These are phyloP conservation scores for Drosophila busckii DNA, from an alignment of 1,140 invertebrate genomes.

Conservation along the genomic window DNA sequence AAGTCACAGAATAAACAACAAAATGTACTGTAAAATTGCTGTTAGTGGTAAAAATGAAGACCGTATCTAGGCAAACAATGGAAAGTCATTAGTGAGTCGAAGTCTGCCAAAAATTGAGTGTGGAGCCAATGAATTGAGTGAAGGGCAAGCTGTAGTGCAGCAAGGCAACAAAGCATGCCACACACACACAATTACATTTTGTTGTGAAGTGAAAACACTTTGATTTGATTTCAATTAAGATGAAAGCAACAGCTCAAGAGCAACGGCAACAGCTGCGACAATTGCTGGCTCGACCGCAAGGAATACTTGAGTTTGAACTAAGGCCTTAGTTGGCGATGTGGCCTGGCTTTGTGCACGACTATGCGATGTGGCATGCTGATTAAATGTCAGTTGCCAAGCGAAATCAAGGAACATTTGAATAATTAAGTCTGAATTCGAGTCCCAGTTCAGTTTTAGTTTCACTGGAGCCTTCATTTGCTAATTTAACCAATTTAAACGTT, in stretches of 20 bases:
- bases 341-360: slow-evolving; percentile 9
- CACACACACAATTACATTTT: slow-evolving; percentile 63
- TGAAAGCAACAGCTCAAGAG: slow-evolving; percentile 39
- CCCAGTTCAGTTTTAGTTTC: not conserved
- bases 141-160: slow-evolving; percentile 9
- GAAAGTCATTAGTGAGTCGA: slow-evolving; percentile 53
- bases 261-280: slow-evolving; percentile 20
- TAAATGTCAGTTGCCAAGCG: slow-evolving; percentile 70
- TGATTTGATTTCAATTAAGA: slow-evolving; percentile 77
- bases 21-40: slow-evolving; percentile 67
- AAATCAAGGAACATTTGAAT: slow-evolving; percentile 55
- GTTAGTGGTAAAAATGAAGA: not conserved
- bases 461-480: too few species aligned
- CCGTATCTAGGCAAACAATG: slow-evolving; percentile 39
- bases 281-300: slow-evolving; percentile 29
- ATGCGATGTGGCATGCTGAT: slow-evolving; percentile 48
- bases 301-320: slow-evolving; percentile 35
- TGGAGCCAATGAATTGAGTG: slow-evolving; percentile 17
- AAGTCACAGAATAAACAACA: slow-evolving; percentile 42
- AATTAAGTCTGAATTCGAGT: slow-evolving; percentile 53
- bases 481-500: slow-evolving; percentile 46
- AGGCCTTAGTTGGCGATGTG: slow-evolving; percentile 10
- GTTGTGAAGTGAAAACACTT: slow-evolving; percentile 69
- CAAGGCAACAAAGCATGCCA: slow-evolving; percentile 28
- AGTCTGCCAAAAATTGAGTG: slow-evolving; percentile 7